A percentile compares a stretch with the other conserved stretches of the same genome.
Conservation (phyloP, 2,113 vertebrate species). For the Cygnus buccinator region DNA sequence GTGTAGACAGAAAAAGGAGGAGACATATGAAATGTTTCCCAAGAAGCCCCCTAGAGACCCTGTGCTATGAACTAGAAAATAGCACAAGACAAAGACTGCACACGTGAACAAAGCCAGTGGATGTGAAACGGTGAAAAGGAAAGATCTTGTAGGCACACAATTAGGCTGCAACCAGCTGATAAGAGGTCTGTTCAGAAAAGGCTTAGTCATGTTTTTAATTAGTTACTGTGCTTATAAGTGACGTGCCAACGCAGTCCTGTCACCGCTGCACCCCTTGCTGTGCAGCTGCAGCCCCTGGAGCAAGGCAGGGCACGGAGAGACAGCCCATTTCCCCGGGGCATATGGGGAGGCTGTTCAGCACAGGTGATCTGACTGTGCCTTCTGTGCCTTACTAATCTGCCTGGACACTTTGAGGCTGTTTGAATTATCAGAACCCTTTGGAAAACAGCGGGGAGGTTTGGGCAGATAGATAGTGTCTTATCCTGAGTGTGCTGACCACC, state of each 20-base stretch:
- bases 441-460: background rate
- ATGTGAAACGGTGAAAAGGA: background rate
- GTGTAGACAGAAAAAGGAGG: background rate
- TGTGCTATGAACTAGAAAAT: background rate
- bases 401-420: background rate
- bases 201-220: background rate
- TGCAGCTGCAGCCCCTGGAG: background rate
- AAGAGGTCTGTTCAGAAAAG: background rate
- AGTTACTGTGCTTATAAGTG: background rate
- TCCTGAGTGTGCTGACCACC: background rate
- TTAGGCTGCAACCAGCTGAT: background rate
- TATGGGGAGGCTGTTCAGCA: background rate
- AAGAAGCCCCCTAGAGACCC: background rate
- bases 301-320: background rate
- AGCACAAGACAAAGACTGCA: background rate
- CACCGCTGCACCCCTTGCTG: background rate
- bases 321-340: background rate
- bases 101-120: background rate
- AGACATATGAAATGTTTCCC: background rate
- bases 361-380: background rate
- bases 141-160: background rate
- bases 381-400: background rate
- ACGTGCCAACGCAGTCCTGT: background rate
- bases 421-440: background rate
- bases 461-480: background rate